phyloP scores from a whole-genome alignment of 2,888 invertebrate genomes.

The Galerucella pusilla region DNA sequence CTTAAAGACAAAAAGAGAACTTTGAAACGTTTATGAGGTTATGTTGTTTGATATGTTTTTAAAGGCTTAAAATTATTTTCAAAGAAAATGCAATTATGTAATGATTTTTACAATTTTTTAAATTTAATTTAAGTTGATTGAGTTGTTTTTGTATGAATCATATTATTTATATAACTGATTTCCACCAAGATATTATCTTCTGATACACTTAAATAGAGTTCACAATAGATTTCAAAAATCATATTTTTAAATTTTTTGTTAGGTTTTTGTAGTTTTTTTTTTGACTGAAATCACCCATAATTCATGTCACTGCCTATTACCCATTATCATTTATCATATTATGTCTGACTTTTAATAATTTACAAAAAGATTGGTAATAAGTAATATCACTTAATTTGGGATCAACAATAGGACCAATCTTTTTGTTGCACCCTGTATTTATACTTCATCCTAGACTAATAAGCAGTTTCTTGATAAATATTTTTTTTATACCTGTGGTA shows the following conservation, averaged over 20 bases:
- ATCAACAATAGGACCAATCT: no score
- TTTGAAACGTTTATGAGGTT: constrained; percentile 83
- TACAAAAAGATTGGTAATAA: no score
- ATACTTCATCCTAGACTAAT: no score
- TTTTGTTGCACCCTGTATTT: no score
- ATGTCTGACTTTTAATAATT: no score
- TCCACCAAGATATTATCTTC: no score
- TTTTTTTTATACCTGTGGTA: no score
- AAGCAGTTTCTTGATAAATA: no score
- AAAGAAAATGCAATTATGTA: constrained; percentile 1
- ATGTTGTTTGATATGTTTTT: constrained; percentile 18
- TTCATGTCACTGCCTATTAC: neutral
- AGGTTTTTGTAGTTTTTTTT: neutral
- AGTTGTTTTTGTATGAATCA: neutral
- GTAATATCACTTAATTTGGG: no score
- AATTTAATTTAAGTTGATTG: neutral
- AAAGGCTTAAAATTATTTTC: neutral
- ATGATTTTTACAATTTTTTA: neutral
- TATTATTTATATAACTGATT: neutral
- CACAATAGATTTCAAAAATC: no score
- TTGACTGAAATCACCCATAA: neutral
- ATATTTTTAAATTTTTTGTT: neutral
- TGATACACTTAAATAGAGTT: neutral
- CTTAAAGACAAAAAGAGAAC: constrained; percentile 88
- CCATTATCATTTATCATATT: no score